Conservation (phyloP, 2,888 invertebrate genomes). For the Achlya flavicornis region DNA sequence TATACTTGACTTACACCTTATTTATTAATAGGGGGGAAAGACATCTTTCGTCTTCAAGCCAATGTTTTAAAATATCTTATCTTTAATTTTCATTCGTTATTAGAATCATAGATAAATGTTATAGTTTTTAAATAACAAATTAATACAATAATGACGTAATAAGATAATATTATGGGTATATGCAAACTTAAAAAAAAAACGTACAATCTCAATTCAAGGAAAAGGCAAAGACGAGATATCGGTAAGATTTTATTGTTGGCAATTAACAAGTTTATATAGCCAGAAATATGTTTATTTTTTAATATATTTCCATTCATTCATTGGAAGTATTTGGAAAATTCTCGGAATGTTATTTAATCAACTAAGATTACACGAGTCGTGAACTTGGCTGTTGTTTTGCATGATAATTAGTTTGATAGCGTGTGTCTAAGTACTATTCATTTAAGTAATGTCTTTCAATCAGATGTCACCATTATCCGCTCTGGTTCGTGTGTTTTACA, state of each 20-base stretch:
- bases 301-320: slow-evolving; percentile 21
- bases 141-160: too few species aligned
- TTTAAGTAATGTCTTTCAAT: not conserved
- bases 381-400: slow-evolving; percentile 11
- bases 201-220: slow-evolving; percentile 30
- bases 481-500: not conserved
- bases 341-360: slow-evolving; percentile 33
- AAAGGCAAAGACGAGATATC: too few species aligned
- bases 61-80: too few species aligned
- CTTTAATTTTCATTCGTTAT: too few species aligned
- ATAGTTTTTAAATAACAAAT: too few species aligned
- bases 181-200: slow-evolving; percentile 16
- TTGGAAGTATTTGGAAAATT: slow-evolving; percentile 26
- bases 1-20: too few species aligned
- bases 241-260: slow-evolving; percentile 39
- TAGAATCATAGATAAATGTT: too few species aligned
- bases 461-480: not conserved
- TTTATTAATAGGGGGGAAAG: too few species aligned
- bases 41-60: too few species aligned
- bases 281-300: slow-evolving; percentile 14
- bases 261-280: slow-evolving; percentile 45
- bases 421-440: not conserved
- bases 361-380: slow-evolving; percentile 16
- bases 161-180: not conserved
- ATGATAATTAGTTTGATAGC: slow-evolving; percentile 4